Percentiles rank a stretch among this genome's conserved stretches.
Conservation (phyloP, 1,140 invertebrate species). For the Trissolcus basalis region DNA sequence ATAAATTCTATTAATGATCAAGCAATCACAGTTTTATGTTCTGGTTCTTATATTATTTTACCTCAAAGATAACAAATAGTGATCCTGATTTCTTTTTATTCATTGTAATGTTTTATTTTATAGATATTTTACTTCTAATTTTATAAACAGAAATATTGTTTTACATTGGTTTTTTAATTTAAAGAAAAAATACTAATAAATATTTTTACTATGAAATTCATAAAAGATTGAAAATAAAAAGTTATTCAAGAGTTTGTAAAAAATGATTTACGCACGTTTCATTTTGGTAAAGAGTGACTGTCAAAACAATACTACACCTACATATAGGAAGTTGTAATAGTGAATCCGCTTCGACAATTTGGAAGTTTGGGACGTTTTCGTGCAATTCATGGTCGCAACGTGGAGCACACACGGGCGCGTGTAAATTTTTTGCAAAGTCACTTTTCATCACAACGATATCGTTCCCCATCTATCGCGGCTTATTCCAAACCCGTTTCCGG, state of each 20-base stretch:
- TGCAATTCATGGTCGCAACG: conserved; percentile 58
- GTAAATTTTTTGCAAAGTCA: conserved; percentile 68
- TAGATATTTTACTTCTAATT: too few species aligned
- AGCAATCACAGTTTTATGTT: too few species aligned
- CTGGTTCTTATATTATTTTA: too few species aligned
- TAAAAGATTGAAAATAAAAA: too few species aligned
- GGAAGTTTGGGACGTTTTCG: conserved; percentile 54
- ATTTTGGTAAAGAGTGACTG: conserved; percentile 54
- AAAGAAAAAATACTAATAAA: too few species aligned
- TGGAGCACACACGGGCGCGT: conserved; percentile 42
- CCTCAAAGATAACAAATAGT: too few species aligned
- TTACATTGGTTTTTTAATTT: too few species aligned
- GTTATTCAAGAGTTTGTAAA: conserved; percentile 41
- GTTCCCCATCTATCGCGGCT: conserved; percentile 59
- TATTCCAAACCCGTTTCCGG: conserved; percentile 67
- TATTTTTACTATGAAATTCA: too few species aligned
- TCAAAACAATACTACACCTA: conserved; percentile 49
- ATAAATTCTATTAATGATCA: too few species aligned
- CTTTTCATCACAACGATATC: conserved; percentile 68
- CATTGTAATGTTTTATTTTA: too few species aligned
- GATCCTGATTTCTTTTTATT: too few species aligned
- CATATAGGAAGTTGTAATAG: conserved; percentile 56
- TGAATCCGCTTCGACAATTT: conserved; percentile 50
- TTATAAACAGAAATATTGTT: too few species aligned
- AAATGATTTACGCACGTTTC: conserved; percentile 50